Percentiles rank a stretch among this genome's conserved stretches.
These are phyloP conservation scores for Hormaphis cornu DNA, from an alignment of 1,140 invertebrate species.

Conservation along the genomic window DNA sequence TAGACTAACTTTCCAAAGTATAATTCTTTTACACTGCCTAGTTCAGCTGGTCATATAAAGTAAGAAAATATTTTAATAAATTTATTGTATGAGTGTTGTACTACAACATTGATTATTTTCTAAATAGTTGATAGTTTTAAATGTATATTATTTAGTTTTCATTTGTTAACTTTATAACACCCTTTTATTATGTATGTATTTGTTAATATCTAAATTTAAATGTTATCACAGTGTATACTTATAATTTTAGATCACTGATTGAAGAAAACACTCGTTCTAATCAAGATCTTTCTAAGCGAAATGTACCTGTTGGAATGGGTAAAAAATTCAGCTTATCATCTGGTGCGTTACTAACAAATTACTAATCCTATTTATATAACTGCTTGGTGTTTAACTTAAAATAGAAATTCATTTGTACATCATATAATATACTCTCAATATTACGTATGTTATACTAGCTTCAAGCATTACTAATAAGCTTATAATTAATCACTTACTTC, in stretches of 20 bases:
- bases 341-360: slow-evolving; percentile 30
- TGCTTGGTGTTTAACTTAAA: neutral
- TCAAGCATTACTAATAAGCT: too few species aligned
- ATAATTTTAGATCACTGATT: slow-evolving; percentile 22
- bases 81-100: neutral
- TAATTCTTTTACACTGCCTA: slow-evolving; percentile 4
- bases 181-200: too few species aligned
- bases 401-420: too few species aligned
- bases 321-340: slow-evolving; percentile 36
- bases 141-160: neutral
- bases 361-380: slow-evolving; percentile 21
- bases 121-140: too few species aligned
- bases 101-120: neutral
- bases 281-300: slow-evolving; percentile 27
- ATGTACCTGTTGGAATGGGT: slow-evolving; percentile 37
- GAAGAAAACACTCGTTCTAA: slow-evolving; percentile 8
- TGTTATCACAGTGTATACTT: too few species aligned
- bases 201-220: too few species aligned
- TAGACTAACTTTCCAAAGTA: neutral
- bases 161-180: neutral
- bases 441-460: too few species aligned
- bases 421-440: too few species aligned
- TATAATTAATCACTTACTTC: too few species aligned
- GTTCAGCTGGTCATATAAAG: slow-evolving; percentile 16
- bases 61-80: slow-evolving; percentile 3